phyloP scores from a whole-genome alignment of 2,797 vertebrate genomes.

The Enteromius fasciolatus region DNA sequence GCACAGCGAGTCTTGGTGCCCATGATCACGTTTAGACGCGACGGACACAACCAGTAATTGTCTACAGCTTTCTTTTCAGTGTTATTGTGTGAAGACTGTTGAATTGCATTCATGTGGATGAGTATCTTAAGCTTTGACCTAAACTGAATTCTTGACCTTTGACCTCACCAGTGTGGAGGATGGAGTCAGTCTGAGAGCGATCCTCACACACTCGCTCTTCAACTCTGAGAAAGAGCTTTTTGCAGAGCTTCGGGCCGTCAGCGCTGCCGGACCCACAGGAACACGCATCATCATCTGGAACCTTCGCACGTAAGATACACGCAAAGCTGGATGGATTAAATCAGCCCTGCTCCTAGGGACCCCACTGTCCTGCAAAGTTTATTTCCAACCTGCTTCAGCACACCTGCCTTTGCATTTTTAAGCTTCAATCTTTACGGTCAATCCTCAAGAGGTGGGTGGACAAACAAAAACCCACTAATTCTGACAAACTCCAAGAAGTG shows the following conservation, averaged over 20 bases:
- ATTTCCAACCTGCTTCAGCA: no score
- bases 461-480: no score
- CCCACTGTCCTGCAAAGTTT: no score
- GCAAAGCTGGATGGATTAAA: background rate
- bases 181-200: constrained; percentile 82
- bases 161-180: constrained; percentile 64
- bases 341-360: no score
- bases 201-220: constrained; percentile 84
- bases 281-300: constrained; percentile 95
- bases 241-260: constrained; percentile 81
- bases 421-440: no score
- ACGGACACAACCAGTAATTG: constrained; percentile 65
- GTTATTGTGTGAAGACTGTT: background rate
- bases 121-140: background rate
- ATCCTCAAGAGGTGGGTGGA: no score
- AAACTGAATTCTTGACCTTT: constrained; percentile 7
- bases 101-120: background rate
- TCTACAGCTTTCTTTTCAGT: background rate
- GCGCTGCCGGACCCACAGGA: constrained; percentile 72
- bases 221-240: constrained; percentile 79
- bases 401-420: no score
- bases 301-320: constrained; percentile 79
- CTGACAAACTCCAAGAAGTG: no score
- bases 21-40: constrained; percentile 81
- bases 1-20: constrained; percentile 87